phyloP scores from a whole-genome alignment of 2,113 vertebrate species.

The Oostethus manadensis region DNA sequence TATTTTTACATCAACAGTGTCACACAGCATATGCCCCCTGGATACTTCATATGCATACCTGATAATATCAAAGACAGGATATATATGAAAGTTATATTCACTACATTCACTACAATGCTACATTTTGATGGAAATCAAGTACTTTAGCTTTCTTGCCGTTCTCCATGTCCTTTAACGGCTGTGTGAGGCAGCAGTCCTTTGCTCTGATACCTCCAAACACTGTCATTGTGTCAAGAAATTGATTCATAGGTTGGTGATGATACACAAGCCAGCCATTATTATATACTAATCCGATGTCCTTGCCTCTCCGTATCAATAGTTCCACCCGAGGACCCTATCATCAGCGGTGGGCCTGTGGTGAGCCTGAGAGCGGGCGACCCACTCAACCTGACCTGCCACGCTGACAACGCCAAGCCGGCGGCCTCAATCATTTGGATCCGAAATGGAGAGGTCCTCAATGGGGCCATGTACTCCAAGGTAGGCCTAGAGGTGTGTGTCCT shows the following conservation, averaged over 20 bases:
- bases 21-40: too few relatives aligned
- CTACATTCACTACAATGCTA: too few relatives aligned
- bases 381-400: constrained; percentile 94
- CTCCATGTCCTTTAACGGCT: not conserved
- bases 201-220: not conserved
- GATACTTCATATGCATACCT: too few relatives aligned
- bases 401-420: constrained; percentile 92
- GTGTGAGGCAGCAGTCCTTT: not conserved
- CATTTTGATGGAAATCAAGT: too few relatives aligned
- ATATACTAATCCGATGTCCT: not conserved
- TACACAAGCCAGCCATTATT: not conserved
- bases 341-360: constrained; percentile 88
- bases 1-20: not conserved
- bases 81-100: too few relatives aligned
- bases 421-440: constrained; percentile 95
- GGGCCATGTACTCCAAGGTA: constrained; percentile 97
- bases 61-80: too few relatives aligned
- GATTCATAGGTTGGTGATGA: not conserved
- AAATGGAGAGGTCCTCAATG: constrained; percentile 88
- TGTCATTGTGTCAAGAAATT: not conserved
- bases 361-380: constrained; percentile 91
- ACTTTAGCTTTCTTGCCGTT: not conserved
- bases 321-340: constrained; percentile 92
- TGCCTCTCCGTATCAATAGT: constrained; percentile 67
- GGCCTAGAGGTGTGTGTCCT: constrained; percentile 57